Conservation (phyloP, 2,797 vertebrate genomes). For the Neomorphus geoffroyi region DNA sequence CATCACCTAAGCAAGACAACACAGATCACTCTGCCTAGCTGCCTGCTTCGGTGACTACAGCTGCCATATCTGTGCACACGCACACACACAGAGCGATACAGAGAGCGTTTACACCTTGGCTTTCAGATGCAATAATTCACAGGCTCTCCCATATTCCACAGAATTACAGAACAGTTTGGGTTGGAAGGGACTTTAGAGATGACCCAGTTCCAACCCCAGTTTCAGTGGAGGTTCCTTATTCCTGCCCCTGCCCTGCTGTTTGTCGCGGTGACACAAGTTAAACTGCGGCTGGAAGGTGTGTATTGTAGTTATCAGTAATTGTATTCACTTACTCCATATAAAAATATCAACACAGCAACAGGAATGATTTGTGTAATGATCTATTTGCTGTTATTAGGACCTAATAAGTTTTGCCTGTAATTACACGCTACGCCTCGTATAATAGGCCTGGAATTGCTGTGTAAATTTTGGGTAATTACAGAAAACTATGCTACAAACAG, state of each 20-base stretch:
- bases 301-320: conserved; percentile 13
- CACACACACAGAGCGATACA: not conserved
- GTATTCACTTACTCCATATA: conserved; percentile 4
- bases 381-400: conserved; percentile 49
- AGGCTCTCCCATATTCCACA: not conserved
- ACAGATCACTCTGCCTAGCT: not conserved
- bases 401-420: conserved; percentile 57
- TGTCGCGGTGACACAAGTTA: not conserved
- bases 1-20: not conserved
- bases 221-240: not conserved
- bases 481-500: conserved; percentile 57
- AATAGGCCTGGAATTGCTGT: conserved; percentile 47
- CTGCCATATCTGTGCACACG: not conserved
- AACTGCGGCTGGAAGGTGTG: conserved; percentile 2
- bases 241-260: not conserved
- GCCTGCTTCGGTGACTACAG: not conserved
- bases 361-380: conserved; percentile 58
- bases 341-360: conserved; percentile 44
- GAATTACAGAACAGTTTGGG: too few relatives aligned
- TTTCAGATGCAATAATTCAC: not conserved
- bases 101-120: not conserved
- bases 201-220: too few relatives aligned
- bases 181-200: too few relatives aligned
- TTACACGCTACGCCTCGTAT: conserved; percentile 15
- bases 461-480: conserved; percentile 53